phyloP scores from a whole-genome alignment of 1,140 invertebrate genomes.

The Arctopsyche grandis region DNA sequence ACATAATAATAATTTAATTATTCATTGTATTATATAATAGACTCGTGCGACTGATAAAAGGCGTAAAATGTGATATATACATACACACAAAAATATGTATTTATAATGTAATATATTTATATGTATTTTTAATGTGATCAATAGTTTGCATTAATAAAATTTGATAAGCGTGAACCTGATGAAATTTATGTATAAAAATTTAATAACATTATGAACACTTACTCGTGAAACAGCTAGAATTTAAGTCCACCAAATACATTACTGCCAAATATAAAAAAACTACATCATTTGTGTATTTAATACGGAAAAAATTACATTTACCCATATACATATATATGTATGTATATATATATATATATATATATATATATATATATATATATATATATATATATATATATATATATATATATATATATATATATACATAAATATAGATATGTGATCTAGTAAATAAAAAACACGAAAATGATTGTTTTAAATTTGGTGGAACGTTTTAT shows the following conservation, averaged over 20 bases:
- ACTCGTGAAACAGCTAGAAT: background rate
- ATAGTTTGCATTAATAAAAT: background rate
- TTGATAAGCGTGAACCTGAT: background rate
- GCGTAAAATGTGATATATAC: conserved; percentile 22
- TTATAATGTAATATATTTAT: no score
- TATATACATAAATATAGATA: background rate
- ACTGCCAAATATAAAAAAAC: conserved; percentile 18
- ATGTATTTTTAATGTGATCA: background rate
- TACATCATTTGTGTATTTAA: background rate
- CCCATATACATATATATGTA: background rate
- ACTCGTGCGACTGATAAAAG: background rate
- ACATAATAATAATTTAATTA: background rate
- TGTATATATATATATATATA: background rate
- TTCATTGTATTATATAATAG: background rate
- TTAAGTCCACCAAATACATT: conserved; percentile 1
- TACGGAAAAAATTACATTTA: background rate
- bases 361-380: conserved; percentile 12
- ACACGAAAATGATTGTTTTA: background rate
- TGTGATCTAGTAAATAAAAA: no score
- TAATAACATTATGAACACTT: background rate
- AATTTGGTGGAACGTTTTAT: conserved; percentile 21
- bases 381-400: no score
- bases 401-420: conserved; percentile 7
- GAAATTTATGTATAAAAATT: background rate
- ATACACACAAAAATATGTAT: background rate